These are phyloP conservation scores for Lamprotornis superbus DNA, from an alignment of 2,113 vertebrate genomes.

Conservation along the genomic window DNA sequence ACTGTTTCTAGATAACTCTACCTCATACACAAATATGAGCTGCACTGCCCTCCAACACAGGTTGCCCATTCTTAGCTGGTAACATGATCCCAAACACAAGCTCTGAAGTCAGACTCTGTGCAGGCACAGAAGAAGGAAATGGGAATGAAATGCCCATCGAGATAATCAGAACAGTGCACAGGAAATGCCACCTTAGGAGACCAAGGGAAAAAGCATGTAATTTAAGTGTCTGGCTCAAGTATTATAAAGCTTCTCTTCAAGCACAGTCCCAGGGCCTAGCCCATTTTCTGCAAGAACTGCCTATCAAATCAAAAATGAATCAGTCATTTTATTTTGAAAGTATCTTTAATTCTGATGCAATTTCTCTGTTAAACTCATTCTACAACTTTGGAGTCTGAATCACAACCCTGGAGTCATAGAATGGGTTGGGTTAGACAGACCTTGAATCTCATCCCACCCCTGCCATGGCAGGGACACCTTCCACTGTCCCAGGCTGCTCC, in stretches of 20 bases:
- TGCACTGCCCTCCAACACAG: background rate
- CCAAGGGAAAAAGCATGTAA: background rate
- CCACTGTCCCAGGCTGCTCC: background rate
- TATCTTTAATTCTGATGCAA: background rate
- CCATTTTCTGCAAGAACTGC: background rate
- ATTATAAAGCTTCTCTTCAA: background rate
- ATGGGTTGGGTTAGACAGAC: background rate
- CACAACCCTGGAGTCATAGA: background rate
- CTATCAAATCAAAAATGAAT: background rate
- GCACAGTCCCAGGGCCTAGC: background rate
- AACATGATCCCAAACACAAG: background rate
- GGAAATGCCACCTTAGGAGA: background rate
- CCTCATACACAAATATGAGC: background rate
- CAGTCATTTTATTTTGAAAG: background rate
- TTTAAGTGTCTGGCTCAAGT: background rate
- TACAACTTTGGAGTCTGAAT: background rate
- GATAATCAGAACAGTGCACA: background rate
- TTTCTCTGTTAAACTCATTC: background rate
- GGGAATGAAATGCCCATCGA: background rate
- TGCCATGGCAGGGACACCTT: background rate
- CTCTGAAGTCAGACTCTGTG: background rate
- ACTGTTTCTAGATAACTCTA: background rate
- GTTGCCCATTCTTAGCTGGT: background rate
- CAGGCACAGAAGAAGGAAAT: background rate
- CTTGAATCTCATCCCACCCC: rapidly evolving